A percentile compares a stretch with the other conserved stretches of the same genome.
These are phyloP conservation scores for Odontamblyopus lacepedii DNA, from an alignment of 2,797 vertebrate species.

Conservation along the genomic window DNA sequence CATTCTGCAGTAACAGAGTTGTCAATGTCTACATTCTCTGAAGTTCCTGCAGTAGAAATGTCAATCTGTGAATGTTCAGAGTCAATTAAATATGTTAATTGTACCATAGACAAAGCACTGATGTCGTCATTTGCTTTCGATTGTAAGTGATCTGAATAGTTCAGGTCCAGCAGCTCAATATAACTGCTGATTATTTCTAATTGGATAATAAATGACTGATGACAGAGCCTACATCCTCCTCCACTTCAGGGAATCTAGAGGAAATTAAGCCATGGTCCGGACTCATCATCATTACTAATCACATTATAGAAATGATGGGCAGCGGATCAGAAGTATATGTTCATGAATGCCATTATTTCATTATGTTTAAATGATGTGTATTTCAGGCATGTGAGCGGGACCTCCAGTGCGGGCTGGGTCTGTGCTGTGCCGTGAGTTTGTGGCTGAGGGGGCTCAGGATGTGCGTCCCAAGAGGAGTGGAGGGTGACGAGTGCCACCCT, in stretches of 20 bases:
- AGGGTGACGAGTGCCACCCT: conserved; percentile 90
- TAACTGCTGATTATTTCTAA: conserved; percentile 31
- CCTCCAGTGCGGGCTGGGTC: conserved; percentile 83
- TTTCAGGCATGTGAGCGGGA: conserved; percentile 88
- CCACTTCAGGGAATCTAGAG: conserved; percentile 45
- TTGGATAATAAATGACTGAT: conserved; percentile 53
- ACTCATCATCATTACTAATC: conserved; percentile 66
- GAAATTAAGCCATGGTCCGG: conserved; percentile 53
- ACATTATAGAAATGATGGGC: conserved; percentile 57
- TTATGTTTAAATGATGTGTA: conserved; percentile 14
- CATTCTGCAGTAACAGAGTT: too few relatives aligned
- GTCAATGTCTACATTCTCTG: too few relatives aligned
- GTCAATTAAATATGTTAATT: not conserved
- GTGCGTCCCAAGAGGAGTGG: conserved; percentile 86
- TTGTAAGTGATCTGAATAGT: not conserved
- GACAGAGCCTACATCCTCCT: conserved; percentile 51
- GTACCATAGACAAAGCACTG: not conserved
- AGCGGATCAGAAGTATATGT: conserved; percentile 28
- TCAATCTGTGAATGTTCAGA: too few relatives aligned
- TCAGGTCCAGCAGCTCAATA: conserved; percentile 11
- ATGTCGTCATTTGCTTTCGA: not conserved
- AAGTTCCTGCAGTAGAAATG: too few relatives aligned
- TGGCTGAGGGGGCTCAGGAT: conserved; percentile 89
- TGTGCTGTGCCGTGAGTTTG: conserved; percentile 92
- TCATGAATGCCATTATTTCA: conserved; percentile 19